A percentile compares a stretch with the other conserved stretches of the same genome.
phyloP scores from a whole-genome alignment of 2,888 invertebrate species.

The Sesia apiformis region DNA sequence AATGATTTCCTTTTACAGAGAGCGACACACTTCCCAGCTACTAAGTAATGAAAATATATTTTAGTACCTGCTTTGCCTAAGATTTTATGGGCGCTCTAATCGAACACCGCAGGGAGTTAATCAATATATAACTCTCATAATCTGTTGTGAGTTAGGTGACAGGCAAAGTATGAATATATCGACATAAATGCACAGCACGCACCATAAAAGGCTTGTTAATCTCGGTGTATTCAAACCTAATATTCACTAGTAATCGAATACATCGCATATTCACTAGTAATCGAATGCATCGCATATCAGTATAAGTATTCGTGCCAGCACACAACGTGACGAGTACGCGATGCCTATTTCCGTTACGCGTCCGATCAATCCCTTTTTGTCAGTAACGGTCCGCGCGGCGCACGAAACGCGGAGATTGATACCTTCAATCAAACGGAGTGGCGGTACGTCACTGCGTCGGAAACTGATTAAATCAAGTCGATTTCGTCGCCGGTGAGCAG shows the following conservation, averaged over 20 bases:
- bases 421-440: slow-evolving; percentile 62
- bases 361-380: slow-evolving; percentile 63
- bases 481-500: slow-evolving; percentile 38
- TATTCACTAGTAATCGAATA: slow-evolving; percentile 54
- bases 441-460: slow-evolving; percentile 52
- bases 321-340: slow-evolving; percentile 54
- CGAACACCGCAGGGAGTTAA: slow-evolving; percentile 12
- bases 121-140: not conserved
- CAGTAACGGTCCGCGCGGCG: slow-evolving; percentile 61
- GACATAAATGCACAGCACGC: not conserved
- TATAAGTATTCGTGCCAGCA: slow-evolving; percentile 63
- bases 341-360: slow-evolving; percentile 65
- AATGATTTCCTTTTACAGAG: not conserved
- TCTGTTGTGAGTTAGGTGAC: too few species aligned
- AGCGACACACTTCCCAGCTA: not conserved
- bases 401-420: slow-evolving; percentile 67
- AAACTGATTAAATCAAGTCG: slow-evolving; percentile 71
- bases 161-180: too few species aligned
- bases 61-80: not conserved
- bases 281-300: slow-evolving; percentile 54
- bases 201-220: slow-evolving; percentile 31
- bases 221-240: slow-evolving; percentile 33
- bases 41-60: not conserved
- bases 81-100: slow-evolving; percentile 1
- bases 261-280: slow-evolving; percentile 55